Base-by-base conservation (phyloP, 2,113 vertebrate genomes). In the Mola mola region DNA sequence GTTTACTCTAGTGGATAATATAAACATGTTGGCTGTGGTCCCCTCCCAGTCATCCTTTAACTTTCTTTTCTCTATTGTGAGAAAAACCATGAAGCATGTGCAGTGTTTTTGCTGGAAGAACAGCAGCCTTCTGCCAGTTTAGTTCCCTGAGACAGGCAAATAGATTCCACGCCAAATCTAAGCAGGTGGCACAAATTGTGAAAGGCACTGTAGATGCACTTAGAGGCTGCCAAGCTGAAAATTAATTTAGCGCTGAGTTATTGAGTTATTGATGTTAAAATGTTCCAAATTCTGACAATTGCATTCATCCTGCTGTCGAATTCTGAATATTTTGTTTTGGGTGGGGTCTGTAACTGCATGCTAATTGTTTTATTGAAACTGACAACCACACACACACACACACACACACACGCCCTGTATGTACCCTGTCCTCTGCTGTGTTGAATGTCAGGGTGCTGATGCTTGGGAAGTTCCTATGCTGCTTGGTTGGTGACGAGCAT, bases 101-200 rank as follows among this genome's bases (percentile, higher is more conserved):
- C 43, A 47, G n/a, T 10, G 43, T 46, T 66, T 5, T 3, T 46
- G 47, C 40, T 43, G 56, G 40, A 70, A 16, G 66, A 81, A 66
- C 60, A 34, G 42, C 57, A 15, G 37, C 48, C 34, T 13, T 40
- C 22, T 66, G 77, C 55, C 57, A 57, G 38, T 67, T 79, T 50
- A 24, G 57, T 47, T 78, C 65, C 59, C 10, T 48, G 71, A 71
- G 61, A 53, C 49, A 65, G 73, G 58, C 33, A 17, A 58, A 46
- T 15, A 5, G 31, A 43, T 52, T 72, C 34, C 36, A 34, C 57
- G 75, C 79, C 82, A 85, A 88, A 73, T 73, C 65, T 37, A 76
- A 66, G 52, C 79, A 86, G 81, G 79, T 85, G 77, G 79, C 51
- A 42, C 40, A 62, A 40, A 71, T 72, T 71, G 33, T 61, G n/a